These are phyloP conservation scores for Pollenia griseotomentosa DNA, from an alignment of 2,888 invertebrate species.

Conservation along the genomic window DNA sequence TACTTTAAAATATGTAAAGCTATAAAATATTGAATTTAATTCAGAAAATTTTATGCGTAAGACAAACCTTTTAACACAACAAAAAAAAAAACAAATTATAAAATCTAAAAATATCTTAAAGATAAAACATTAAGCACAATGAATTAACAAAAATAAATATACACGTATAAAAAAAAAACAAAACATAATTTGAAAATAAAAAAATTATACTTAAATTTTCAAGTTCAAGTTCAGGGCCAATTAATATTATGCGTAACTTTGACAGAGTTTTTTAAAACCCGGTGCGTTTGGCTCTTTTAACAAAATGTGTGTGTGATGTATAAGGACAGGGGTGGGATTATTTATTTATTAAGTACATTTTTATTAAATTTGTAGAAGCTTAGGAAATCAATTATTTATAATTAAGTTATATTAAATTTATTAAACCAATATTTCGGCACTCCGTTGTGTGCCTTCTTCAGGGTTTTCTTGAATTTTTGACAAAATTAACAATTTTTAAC, in stretches of 20 bases:
- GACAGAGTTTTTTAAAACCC: conserved; percentile 4
- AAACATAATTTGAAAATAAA: neutral
- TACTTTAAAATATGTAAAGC: too few species aligned
- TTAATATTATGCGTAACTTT: conserved; percentile 32
- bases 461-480: too few species aligned
- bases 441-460: too few species aligned
- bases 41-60: conserved; percentile 27
- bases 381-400: too few species aligned
- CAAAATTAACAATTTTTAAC: too few species aligned
- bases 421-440: too few species aligned
- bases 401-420: too few species aligned
- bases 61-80: neutral
- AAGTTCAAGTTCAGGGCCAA: conserved; percentile 71
- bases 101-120: conserved; percentile 9
- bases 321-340: neutral
- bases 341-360: too few species aligned
- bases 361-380: too few species aligned
- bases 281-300: conserved; percentile 5
- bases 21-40: neutral
- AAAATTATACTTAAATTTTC: conserved; percentile 17
- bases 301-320: neutral
- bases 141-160: neutral
- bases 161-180: too few species aligned
- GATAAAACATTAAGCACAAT: conserved; percentile 13
- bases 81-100: neutral